Conservation (phyloP, 2,888 invertebrate genomes). For the Shargacucullia verbasci region DNA sequence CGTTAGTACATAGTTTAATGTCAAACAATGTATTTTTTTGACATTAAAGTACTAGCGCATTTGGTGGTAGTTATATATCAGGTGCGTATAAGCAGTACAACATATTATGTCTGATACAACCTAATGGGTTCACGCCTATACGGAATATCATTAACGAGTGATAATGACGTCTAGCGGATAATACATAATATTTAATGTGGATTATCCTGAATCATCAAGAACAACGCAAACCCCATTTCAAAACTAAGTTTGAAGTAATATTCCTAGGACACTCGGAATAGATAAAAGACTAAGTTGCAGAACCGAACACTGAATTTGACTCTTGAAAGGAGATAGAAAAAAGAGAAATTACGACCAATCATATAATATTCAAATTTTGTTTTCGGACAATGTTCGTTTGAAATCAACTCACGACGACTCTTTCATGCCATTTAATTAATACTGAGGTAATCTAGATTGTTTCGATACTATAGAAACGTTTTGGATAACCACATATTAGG, state of each 20-base stretch:
- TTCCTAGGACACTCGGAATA: constrained; percentile 12
- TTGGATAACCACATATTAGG: too few relatives aligned
- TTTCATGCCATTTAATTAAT: too few relatives aligned
- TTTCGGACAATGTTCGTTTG: too few relatives aligned
- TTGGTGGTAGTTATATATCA: too few relatives aligned
- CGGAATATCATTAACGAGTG: constrained; percentile 60
- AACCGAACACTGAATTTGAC: background rate
- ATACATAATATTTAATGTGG: constrained; percentile 10
- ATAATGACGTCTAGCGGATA: constrained; percentile 51
- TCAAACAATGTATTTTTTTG: too few relatives aligned
- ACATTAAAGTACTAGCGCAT: too few relatives aligned
- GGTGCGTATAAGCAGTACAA: constrained; percentile 65
- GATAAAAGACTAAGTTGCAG: background rate
- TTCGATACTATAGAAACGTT: too few relatives aligned
- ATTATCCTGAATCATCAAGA: constrained; percentile 36
- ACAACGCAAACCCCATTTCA: constrained; percentile 12
- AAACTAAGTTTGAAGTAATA: constrained; percentile 13
- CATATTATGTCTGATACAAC: constrained; percentile 58
- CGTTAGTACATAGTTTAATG: constrained; percentile 75
- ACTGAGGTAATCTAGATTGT: too few relatives aligned
- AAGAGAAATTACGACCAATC: too few relatives aligned
- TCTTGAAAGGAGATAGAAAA: background rate
- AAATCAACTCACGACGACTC: too few relatives aligned
- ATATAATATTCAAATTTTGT: too few relatives aligned
- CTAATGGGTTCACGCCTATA: constrained; percentile 67